These are phyloP conservation scores for Trialeurodes vaporariorum DNA, from an alignment of 1,140 invertebrate genomes.

Conservation along the genomic window DNA sequence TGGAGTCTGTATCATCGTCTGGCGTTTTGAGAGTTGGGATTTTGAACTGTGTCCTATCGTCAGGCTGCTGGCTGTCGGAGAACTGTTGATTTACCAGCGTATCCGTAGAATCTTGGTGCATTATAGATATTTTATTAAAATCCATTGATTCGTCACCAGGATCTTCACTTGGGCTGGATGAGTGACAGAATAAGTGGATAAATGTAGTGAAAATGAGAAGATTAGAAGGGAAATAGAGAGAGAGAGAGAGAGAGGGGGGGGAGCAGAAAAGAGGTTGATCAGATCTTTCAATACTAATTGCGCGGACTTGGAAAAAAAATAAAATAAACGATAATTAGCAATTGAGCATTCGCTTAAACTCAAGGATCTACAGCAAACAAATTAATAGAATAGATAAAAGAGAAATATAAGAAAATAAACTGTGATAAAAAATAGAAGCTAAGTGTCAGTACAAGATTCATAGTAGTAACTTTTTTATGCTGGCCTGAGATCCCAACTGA, in stretches of 20 bases:
- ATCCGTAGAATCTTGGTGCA: background rate
- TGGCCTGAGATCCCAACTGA: background rate
- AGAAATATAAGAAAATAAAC: background rate
- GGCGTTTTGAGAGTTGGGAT: background rate
- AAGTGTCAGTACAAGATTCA: background rate
- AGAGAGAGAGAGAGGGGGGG: no score
- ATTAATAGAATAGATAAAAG: background rate
- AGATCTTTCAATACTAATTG: background rate
- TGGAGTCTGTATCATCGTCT: background rate
- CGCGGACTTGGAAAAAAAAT: background rate
- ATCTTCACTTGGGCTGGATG: background rate
- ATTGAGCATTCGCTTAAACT: background rate
- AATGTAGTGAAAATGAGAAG: background rate
- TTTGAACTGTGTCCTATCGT: background rate
- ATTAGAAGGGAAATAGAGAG: background rate
- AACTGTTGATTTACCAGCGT: background rate
- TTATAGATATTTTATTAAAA: background rate
- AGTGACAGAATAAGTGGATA: background rate
- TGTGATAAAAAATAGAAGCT: background rate
- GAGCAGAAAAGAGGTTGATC: background rate
- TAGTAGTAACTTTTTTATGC: background rate
- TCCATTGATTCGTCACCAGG: background rate
- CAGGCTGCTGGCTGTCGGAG: background rate
- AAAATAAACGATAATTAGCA: background rate
- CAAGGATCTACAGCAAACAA: background rate